Conservation (phyloP, 2,113 vertebrate genomes). For the Odobenus rosmarus region DNA sequence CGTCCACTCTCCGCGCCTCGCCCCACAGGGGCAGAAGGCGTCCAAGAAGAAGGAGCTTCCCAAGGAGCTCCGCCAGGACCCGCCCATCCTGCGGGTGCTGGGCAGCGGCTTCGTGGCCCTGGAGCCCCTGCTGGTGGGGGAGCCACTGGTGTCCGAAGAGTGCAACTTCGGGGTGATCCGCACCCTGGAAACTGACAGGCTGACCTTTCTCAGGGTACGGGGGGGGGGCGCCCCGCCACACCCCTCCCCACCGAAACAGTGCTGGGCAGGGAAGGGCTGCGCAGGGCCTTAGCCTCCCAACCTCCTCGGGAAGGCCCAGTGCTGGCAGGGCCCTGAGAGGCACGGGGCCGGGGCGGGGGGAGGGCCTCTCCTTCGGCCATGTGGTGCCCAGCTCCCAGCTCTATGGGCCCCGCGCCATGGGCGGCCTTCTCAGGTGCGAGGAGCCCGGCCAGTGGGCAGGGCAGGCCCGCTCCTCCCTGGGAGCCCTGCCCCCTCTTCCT, state of each 20-base stretch:
- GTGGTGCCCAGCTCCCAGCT: not conserved
- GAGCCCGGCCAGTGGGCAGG: not conserved
- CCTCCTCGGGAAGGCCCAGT: too few species aligned
- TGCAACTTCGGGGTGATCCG: constrained; percentile 71
- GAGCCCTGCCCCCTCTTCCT: not conserved
- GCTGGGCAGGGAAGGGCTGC: not conserved
- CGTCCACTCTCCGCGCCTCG: rapidly evolving
- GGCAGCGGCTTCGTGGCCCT: constrained; percentile 46
- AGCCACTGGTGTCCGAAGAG: not conserved
- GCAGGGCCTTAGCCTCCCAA: too few species aligned
- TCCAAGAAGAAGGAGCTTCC: constrained; percentile 28
- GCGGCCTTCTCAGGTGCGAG: not conserved
- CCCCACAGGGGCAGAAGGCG: not conserved
- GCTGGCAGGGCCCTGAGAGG: not conserved
- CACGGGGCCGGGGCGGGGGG: rapidly evolving
- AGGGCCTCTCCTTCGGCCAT: not conserved
- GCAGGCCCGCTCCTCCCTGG: not conserved
- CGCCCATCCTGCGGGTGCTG: not conserved
- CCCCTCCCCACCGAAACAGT: not conserved
- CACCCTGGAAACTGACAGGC: constrained; percentile 46
- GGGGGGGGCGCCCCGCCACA: not conserved
- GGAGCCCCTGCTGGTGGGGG: constrained; percentile 67
- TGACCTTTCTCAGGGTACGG: constrained; percentile 54
- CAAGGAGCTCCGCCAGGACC: constrained; percentile 67
- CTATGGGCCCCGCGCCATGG: rapidly evolving